A percentile compares a stretch with the other conserved stretches of the same genome.
phyloP scores from a whole-genome alignment of 2,797 vertebrate genomes.

The Labroides dimidiatus region DNA sequence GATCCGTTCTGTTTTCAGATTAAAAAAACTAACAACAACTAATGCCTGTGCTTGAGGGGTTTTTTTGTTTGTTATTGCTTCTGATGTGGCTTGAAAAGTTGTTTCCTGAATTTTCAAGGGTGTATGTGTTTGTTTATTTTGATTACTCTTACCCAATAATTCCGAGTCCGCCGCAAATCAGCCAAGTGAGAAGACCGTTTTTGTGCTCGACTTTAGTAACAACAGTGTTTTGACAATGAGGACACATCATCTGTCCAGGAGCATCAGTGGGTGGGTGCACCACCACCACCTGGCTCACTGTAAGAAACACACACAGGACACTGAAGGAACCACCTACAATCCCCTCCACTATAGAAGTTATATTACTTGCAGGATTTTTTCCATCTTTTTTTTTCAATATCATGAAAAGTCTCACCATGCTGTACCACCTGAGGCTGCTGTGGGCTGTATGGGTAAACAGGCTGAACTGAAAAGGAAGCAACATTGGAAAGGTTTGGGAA shows the following conservation, averaged over 20 bases:
- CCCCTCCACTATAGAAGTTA: no score
- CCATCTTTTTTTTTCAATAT: not conserved
- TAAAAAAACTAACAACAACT: no score
- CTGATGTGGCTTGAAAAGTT: no score
- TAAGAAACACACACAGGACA: conserved; percentile 6
- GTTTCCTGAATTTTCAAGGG: no score
- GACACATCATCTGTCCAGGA: conserved; percentile 79
- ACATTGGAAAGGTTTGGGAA: not conserved
- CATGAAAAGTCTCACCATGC: conserved; percentile 29
- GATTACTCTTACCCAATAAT: conserved; percentile 40
- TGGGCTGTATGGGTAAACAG: fast-evolving
- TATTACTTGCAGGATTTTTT: not conserved
- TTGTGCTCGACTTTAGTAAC: conserved; percentile 67
- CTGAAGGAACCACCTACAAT: not conserved
- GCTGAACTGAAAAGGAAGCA: not conserved
- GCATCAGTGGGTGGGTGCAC: conserved; percentile 21
- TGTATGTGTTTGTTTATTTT: not conserved
- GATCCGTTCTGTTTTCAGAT: no score
- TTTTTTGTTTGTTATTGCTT: no score
- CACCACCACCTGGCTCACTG: conserved; percentile 50
- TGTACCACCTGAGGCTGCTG: not conserved
- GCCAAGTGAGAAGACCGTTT: conserved; percentile 75
- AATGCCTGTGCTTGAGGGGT: no score
- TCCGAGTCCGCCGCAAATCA: conserved; percentile 53
- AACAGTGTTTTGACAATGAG: conserved; percentile 76